Percentiles rank a stretch among this genome's conserved stretches.
Evolutionary conservation across 2,888 invertebrate genomes (phyloP).

Genomic region (Ophion ellenae): DNA sequence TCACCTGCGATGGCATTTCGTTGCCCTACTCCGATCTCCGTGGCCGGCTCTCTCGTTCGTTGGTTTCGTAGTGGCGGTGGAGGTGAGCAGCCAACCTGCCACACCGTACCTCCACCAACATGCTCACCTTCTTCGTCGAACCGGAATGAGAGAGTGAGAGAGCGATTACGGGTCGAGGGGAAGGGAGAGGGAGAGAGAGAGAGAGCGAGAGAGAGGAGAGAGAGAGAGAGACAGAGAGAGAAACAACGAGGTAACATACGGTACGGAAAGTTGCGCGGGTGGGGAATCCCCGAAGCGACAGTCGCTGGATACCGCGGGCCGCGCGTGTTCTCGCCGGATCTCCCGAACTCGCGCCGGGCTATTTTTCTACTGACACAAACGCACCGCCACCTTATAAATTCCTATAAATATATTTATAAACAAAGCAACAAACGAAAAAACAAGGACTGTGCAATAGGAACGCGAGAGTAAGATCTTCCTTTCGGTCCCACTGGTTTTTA

Average conservation of each 20-base stretch:
- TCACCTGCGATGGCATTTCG: constrained; percentile 78
- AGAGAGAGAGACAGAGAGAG: constrained; percentile 43
- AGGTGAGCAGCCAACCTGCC: constrained; percentile 58
- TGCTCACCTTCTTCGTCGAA: constrained; percentile 5
- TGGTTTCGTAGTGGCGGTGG: constrained; percentile 56
- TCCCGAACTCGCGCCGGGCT: constrained; percentile 40
- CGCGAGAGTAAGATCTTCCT: constrained; percentile 3
- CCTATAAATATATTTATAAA: not conserved
- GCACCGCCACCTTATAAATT: not conserved
- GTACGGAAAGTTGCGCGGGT: constrained; percentile 64
- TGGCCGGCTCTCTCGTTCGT: constrained; percentile 69
- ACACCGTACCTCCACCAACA: constrained; percentile 43
- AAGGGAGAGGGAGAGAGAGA: constrained; percentile 44
- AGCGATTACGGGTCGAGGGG: constrained; percentile 17
- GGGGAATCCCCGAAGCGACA: constrained; percentile 73
- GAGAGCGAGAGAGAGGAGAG: constrained; percentile 47
- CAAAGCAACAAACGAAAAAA: not conserved
- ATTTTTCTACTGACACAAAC: constrained; percentile 17
- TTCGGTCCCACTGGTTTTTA: too few relatives aligned
- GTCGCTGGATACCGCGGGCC: constrained; percentile 75
- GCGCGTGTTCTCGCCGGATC: constrained; percentile 66
- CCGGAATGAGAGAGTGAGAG: constrained; percentile 41
- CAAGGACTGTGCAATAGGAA: constrained; percentile 15
- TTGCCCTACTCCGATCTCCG: constrained; percentile 74
- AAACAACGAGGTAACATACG: constrained; percentile 55